Conservation (phyloP, 2,113 vertebrate genomes). For the Sciurus niger region DNA sequence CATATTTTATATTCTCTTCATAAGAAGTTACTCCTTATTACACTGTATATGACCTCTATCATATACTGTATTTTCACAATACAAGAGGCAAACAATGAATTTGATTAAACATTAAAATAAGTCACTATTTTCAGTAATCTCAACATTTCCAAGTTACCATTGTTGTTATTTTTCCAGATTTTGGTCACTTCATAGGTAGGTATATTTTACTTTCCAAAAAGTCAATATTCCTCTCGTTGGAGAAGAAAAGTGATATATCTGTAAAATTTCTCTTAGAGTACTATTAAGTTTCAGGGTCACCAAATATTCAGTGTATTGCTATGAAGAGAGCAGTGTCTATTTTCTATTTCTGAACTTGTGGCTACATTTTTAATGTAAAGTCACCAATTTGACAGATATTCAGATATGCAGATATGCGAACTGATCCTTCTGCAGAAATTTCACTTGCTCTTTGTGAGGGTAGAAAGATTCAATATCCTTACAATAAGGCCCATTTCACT, state of each 20-base stretch:
- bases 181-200: background rate
- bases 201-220: slow-evolving; percentile 8
- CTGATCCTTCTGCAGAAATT: background rate
- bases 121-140: slow-evolving; percentile 4
- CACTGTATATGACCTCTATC: background rate
- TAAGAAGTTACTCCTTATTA: background rate
- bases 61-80: background rate
- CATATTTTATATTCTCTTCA: background rate
- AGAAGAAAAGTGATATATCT: background rate
- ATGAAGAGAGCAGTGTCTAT: background rate
- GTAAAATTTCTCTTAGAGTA: background rate
- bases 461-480: background rate
- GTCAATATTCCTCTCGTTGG: background rate
- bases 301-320: background rate
- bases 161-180: background rate
- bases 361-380: background rate
- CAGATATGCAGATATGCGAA: background rate
- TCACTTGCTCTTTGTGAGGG: background rate
- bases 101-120: slow-evolving; percentile 25
- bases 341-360: background rate
- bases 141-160: background rate
- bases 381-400: background rate
- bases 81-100: background rate
- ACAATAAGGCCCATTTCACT: background rate
- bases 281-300: background rate